Percentiles rank a stretch among this genome's conserved stretches.
Evolutionary conservation across 2,797 vertebrate species (phyloP).

Genomic region (Acanthornis magna): DNA sequence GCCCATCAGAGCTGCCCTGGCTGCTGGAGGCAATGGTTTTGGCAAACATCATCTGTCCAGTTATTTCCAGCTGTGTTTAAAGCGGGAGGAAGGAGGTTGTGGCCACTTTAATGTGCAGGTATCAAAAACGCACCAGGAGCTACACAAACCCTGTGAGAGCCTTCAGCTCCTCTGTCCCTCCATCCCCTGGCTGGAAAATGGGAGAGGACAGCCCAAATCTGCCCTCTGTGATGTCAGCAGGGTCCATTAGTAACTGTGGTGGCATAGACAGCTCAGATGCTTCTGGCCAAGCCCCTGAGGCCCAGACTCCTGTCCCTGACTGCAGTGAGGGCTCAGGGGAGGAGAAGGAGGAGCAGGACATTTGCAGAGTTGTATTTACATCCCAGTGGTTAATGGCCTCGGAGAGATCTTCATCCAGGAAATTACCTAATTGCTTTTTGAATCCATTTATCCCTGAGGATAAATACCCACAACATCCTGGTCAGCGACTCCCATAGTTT

Average conservation of each 20-base stretch:
- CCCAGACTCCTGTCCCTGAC: background rate
- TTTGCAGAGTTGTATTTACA: slow-evolving; percentile 37
- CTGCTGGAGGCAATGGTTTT: background rate
- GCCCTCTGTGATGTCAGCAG: background rate
- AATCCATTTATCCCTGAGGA: slow-evolving; percentile 60
- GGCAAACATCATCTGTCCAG: background rate
- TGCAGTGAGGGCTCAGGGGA: background rate
- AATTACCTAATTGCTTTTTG: slow-evolving; percentile 55
- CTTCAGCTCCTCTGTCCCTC: background rate
- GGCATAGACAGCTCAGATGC: background rate
- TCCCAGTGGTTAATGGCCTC: slow-evolving; percentile 42
- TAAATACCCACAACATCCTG: slow-evolving; percentile 49
- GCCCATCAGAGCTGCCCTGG: background rate
- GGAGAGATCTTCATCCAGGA: slow-evolving; percentile 45
- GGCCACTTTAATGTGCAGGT: background rate
- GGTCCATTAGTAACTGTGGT: background rate
- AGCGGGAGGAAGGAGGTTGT: background rate
- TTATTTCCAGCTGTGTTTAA: background rate
- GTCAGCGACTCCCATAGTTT: slow-evolving; percentile 21
- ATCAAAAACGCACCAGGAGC: background rate
- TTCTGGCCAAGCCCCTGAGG: background rate
- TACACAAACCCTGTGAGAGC: background rate
- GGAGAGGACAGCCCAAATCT: background rate
- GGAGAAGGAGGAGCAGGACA: background rate
- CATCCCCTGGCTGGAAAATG: background rate